Conservation (phyloP, 2,113 vertebrate species). For the Sapajus apella region DNA sequence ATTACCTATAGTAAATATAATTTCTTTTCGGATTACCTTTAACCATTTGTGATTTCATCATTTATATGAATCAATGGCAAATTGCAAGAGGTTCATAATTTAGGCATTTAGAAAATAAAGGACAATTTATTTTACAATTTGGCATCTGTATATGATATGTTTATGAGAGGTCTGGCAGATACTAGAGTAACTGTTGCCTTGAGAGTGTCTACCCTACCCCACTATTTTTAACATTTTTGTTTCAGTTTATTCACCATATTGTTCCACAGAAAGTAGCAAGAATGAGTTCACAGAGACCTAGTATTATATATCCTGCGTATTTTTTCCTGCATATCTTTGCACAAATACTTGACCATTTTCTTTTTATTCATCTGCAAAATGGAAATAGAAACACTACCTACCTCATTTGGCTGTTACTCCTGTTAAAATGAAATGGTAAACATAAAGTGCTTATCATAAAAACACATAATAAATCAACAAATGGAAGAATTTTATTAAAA, state of each 20-base stretch:
- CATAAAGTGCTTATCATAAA: neutral
- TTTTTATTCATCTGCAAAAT: neutral
- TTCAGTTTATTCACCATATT: neutral
- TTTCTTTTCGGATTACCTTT: conserved; percentile 31
- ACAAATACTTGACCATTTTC: neutral
- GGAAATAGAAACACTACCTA: neutral
- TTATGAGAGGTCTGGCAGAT: neutral
- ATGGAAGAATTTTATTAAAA: neutral
- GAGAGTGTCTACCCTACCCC: neutral
- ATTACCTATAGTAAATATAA: neutral
- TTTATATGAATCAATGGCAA: neutral
- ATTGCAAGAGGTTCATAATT: neutral
- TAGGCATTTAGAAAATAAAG: conserved; percentile 12
- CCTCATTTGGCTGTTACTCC: neutral
- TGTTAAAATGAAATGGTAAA: neutral
- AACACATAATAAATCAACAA: neutral
- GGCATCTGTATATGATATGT: neutral
- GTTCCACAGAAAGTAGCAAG: neutral
- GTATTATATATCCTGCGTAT: neutral
- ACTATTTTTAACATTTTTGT: neutral
- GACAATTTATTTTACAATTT: neutral
- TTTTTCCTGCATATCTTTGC: neutral
- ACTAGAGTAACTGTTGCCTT: neutral
- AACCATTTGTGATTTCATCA: neutral
- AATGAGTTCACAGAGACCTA: neutral